Percentiles rank a stretch among this genome's conserved stretches.
These are phyloP conservation scores for Brenthis hecate DNA, from an alignment of 2,888 invertebrate species.

Conservation along the genomic window DNA sequence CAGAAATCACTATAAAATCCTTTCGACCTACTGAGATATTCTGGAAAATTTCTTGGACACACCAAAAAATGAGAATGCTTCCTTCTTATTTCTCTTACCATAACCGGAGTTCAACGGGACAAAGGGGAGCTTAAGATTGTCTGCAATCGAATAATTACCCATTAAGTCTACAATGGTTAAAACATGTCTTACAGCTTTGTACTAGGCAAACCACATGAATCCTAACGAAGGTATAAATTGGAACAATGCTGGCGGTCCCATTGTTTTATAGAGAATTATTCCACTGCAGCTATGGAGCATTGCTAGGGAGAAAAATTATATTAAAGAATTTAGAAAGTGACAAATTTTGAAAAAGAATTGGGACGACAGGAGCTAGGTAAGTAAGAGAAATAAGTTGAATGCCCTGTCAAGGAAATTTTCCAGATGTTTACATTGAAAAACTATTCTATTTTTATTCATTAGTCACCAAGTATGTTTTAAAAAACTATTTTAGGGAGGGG, in stretches of 20 bases:
- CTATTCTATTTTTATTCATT: conserved; percentile 16
- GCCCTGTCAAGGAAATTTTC: conserved; percentile 77
- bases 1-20: conserved; percentile 63
- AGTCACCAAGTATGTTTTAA: conserved; percentile 3
- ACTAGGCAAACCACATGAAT: conserved; percentile 63
- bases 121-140: conserved; percentile 64
- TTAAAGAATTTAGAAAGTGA: conserved; percentile 55
- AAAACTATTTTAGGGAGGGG: conserved; percentile 20
- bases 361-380: conserved; percentile 54
- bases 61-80: conserved; percentile 45
- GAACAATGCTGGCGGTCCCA: conserved; percentile 68
- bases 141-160: conserved; percentile 80
- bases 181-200: conserved; percentile 80
- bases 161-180: conserved; percentile 81
- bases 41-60: conserved; percentile 77
- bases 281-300: conserved; percentile 79
- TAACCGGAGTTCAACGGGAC: conserved; percentile 57
- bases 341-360: conserved; percentile 46
- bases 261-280: conserved; percentile 67
- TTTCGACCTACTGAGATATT: conserved; percentile 54
- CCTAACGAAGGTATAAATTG: conserved; percentile 57
- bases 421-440: conserved; percentile 54
- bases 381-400: conserved; percentile 78
- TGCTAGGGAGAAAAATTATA: conserved; percentile 74
- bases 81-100: conserved; percentile 78